phyloP scores from a whole-genome alignment of 2,113 vertebrate genomes.

The Scomber colias region DNA sequence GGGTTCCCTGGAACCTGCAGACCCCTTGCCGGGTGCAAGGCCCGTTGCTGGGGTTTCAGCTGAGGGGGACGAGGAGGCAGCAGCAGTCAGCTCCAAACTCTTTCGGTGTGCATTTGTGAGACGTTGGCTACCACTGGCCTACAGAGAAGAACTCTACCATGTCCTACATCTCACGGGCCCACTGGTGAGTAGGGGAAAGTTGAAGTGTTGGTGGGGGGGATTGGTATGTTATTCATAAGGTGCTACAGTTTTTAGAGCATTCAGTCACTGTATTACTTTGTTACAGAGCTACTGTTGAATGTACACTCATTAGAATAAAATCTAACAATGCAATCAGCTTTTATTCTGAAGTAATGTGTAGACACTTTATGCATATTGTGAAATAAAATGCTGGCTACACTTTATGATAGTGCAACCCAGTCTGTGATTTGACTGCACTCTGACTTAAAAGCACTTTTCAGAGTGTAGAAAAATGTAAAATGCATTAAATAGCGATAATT shows the following conservation, averaged over 20 bases:
- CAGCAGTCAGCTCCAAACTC: conserved; percentile 65
- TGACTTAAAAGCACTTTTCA: not conserved
- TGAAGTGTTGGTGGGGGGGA: not conserved
- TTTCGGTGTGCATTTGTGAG: conserved; percentile 67
- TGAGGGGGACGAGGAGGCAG: conserved; percentile 51
- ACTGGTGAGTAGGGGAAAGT: conserved; percentile 79
- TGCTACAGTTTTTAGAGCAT: not conserved
- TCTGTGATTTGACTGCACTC: conserved; percentile 28
- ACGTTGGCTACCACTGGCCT: conserved; percentile 76
- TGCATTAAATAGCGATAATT: not conserved
- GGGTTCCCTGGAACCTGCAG: conserved; percentile 63
- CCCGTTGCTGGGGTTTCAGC: conserved; percentile 50
- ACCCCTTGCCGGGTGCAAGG: conserved; percentile 46
- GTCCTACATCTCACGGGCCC: conserved; percentile 80
- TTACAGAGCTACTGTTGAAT: not conserved
- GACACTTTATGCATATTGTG: not conserved
- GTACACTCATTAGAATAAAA: not conserved
- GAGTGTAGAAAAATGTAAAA: not conserved
- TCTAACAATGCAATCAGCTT: not conserved
- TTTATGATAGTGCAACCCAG: not conserved
- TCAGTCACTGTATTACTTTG: not conserved
- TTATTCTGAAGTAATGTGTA: not conserved
- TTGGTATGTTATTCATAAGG: conserved; percentile 7
- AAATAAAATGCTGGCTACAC: not conserved
- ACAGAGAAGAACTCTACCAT: conserved; percentile 84